Evolutionary conservation across 2,888 invertebrate genomes (phyloP).

Genomic region (Melinaea menophilus): DNA sequence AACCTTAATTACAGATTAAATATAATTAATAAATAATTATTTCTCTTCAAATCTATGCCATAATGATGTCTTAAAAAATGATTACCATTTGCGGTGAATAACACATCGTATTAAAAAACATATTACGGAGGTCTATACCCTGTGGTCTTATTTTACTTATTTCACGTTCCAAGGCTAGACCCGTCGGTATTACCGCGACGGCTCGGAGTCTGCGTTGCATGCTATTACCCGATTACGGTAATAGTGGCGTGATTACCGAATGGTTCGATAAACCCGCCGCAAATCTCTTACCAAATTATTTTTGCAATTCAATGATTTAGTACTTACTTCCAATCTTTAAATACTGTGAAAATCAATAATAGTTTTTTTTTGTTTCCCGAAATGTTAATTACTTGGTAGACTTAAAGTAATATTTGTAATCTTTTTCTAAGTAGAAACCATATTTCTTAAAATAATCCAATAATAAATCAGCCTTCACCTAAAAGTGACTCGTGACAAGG

Average conservation of each 20-base stretch:
- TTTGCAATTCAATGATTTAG: neutral
- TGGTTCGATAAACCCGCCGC: slow-evolving; percentile 25
- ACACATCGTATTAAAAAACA: slow-evolving; percentile 13
- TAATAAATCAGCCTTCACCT: neutral
- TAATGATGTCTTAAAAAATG: too few relatives aligned
- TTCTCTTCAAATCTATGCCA: too few relatives aligned
- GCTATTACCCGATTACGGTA: slow-evolving; percentile 47
- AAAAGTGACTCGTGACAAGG: neutral
- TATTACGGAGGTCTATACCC: slow-evolving; percentile 23
- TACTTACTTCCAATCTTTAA: too few relatives aligned
- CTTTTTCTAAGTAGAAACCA: too few relatives aligned
- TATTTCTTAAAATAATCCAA: too few relatives aligned
- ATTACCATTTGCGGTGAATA: neutral
- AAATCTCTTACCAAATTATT: neutral
- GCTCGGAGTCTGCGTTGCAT: slow-evolving; percentile 41
- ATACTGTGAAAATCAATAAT: neutral
- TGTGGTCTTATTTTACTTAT: slow-evolving; percentile 26
- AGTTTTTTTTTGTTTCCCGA: too few relatives aligned
- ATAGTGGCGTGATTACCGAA: slow-evolving; percentile 44
- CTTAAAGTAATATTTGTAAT: too few relatives aligned
- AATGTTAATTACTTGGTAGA: too few relatives aligned
- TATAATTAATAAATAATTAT: too few relatives aligned
- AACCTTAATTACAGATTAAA: too few relatives aligned
- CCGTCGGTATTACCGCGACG: slow-evolving; percentile 39
- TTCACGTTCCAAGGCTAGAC: slow-evolving; percentile 33